These are phyloP conservation scores for Polydrusus cervinus DNA, from an alignment of 2,888 invertebrate genomes.

Conservation along the genomic window DNA sequence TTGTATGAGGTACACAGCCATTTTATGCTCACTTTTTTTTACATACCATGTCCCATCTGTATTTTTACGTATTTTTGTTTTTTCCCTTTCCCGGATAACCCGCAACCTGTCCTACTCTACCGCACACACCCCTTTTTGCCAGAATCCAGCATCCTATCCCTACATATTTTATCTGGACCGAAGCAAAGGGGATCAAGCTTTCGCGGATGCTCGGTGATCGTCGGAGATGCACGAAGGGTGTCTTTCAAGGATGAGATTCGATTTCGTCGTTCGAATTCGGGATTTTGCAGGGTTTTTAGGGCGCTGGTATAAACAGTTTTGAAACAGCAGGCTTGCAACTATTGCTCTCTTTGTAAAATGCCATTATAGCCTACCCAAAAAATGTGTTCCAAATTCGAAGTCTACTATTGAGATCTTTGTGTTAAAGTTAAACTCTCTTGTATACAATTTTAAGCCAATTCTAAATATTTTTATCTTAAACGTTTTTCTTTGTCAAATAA, in stretches of 20 bases:
- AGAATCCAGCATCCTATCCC: conserved; percentile 47
- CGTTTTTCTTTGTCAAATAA: too few species aligned
- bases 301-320: not conserved
- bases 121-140: conserved; percentile 53
- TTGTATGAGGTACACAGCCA: conserved; percentile 22
- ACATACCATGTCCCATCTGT: not conserved
- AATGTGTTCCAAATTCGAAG: not conserved
- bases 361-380: too few species aligned
- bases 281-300: conserved; percentile 37
- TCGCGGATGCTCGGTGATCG: conserved; percentile 30
- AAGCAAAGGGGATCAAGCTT: conserved; percentile 31
- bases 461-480: too few species aligned
- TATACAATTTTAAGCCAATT: too few species aligned
- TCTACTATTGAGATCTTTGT: too few species aligned
- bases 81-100: not conserved
- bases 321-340: conserved; percentile 11
- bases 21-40: conserved; percentile 3
- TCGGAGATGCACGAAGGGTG: conserved; percentile 23
- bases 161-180: conserved; percentile 54
- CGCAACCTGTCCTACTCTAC: conserved; percentile 5
- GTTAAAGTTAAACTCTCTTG: too few species aligned
- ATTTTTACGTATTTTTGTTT: conserved; percentile 11
- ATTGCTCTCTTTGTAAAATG: too few species aligned
- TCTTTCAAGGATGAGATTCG: conserved; percentile 7
- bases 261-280: conserved; percentile 28